Conservation (phyloP, 2,113 vertebrate genomes). For the Mobula birostris region DNA sequence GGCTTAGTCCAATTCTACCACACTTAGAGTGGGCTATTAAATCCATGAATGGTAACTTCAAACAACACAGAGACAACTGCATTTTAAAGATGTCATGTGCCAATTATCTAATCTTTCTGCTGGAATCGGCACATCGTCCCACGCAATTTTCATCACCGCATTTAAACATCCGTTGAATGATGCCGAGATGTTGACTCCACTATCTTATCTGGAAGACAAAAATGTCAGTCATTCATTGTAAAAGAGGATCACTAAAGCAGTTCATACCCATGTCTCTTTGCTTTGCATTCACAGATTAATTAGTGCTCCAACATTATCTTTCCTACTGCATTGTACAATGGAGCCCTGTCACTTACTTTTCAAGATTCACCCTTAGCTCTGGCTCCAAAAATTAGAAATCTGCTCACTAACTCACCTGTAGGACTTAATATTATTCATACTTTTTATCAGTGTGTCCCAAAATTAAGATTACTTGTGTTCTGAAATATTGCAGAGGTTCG, state of each 20-base stretch:
- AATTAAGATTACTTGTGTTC: too few relatives aligned
- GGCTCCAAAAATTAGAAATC: not conserved
- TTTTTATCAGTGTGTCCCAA: not conserved
- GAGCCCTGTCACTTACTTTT: not conserved
- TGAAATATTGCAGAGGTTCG: not conserved
- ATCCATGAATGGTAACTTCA: not conserved
- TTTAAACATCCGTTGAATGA: not conserved
- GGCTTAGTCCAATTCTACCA: not conserved
- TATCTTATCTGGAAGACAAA: not conserved
- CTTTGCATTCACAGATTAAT: not conserved
- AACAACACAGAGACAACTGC: not conserved
- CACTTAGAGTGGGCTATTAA: not conserved
- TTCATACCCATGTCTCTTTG: not conserved
- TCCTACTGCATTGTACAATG: not conserved
- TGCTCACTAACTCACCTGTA: not conserved
- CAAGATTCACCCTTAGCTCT: not conserved
- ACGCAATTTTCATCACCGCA: not conserved
- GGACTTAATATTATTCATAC: not conserved
- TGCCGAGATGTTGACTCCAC: not conserved
- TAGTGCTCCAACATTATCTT: not conserved
- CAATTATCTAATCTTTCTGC: not conserved
- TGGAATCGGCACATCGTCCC: not conserved
- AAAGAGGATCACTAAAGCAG: not conserved
- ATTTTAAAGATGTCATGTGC: not conserved
- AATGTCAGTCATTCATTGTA: not conserved